Base-by-base conservation (phyloP, 2,797 vertebrate genomes). In the Alosa sapidissima region DNA sequence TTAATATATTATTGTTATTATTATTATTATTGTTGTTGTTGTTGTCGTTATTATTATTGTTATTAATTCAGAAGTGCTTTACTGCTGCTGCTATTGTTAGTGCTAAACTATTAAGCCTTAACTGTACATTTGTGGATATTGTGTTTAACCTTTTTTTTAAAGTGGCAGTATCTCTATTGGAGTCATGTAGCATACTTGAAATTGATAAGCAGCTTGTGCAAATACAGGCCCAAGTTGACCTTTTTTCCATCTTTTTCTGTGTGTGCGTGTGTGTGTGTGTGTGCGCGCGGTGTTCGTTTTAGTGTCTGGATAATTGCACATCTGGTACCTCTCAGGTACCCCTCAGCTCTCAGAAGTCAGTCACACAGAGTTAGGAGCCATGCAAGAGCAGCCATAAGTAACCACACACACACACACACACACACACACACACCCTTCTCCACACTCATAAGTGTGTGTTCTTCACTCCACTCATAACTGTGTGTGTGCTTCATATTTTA, bases 81-180 rank as follows among this genome's bases (percentile, higher is more conserved):
- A 95, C 94, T 96, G 95, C 96, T 96, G 96, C 96, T 96, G 94
- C 93, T 93, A 89, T 94, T 94, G 92, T 95, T 95, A 95, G 94
- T 95, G 95, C 95, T 95, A 94, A 91, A 95, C 95, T 92, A 95
- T 93, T 95, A 95, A 94, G 95, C 95, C 95, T 96, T 96, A 95
- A 95, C 92, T 96, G 95, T 95, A 94, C 90, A 95, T 95, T 94
- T 96, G 95, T 96, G 92, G 95, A 95, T 95, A 95, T 88, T 93
- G 92, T 95, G 93, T 94, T 93, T 90, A 93, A 92, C 89, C 88
- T 58, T 91, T 45, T 93, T 93, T 94, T 95, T 96, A 95, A 94
- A 95, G 95, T 96, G 96, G 95, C 96, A 95, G 95, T 95, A 95
- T 96, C 94, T 47, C 81, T n/a, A 89, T 91, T 86, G 91, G 90